These are phyloP conservation scores for Horisme vitalbata DNA, from an alignment of 2,888 invertebrate species.

Conservation along the genomic window DNA sequence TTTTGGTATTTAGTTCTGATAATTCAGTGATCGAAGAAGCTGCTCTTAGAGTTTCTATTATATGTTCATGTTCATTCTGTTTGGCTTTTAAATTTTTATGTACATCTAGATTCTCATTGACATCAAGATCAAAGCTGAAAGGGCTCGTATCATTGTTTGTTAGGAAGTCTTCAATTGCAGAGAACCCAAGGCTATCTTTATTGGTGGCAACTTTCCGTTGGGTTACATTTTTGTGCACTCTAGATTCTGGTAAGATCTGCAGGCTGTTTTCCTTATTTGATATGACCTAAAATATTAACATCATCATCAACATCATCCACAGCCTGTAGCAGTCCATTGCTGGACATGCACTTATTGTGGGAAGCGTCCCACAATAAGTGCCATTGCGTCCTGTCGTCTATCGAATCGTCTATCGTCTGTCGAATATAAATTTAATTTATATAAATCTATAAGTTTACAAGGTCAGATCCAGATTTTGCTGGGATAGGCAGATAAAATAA, in stretches of 20 bases:
- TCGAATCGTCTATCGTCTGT: no score
- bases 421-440: no score
- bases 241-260: conserved; percentile 30
- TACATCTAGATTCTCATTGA: conserved; percentile 2
- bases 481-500: no score
- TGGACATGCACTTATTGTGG: no score
- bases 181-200: conserved; percentile 6
- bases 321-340: no score
- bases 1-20: conserved; percentile 28
- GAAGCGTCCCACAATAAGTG: no score
- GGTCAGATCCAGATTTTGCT: no score
- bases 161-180: conserved; percentile 15
- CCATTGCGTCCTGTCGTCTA: no score
- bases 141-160: conserved; percentile 20
- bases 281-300: conserved; percentile 30
- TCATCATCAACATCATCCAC: neutral
- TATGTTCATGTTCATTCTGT: neutral
- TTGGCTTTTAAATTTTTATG: neutral
- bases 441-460: no score
- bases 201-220: neutral
- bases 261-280: conserved; percentile 46
- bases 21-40: conserved; percentile 46
- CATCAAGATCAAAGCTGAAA: conserved; percentile 3
- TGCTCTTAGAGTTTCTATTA: conserved; percentile 33
- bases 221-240: conserved; percentile 25